These are phyloP conservation scores for Papilio xuthus DNA, from an alignment of 1,140 invertebrate species.

Conservation along the genomic window DNA sequence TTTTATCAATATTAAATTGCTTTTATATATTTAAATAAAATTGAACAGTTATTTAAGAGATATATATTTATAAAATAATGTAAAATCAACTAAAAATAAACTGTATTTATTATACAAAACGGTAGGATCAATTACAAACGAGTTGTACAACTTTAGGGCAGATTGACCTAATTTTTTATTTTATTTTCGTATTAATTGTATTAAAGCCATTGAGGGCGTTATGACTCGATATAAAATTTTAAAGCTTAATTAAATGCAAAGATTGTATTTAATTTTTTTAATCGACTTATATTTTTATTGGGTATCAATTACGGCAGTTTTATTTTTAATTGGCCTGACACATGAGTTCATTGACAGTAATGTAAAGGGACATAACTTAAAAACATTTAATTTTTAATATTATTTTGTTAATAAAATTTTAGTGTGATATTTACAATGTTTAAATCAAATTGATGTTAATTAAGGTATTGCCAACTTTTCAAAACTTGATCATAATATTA, in stretches of 20 bases:
- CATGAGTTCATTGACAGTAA: conserved; percentile 21
- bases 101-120: background rate
- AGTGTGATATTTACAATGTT: background rate
- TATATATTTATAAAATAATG: background rate
- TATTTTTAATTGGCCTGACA: conserved; percentile 29
- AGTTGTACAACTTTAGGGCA: background rate
- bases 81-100: conserved; percentile 2
- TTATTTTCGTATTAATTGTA: background rate
- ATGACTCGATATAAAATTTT: conserved; percentile 27
- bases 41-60: background rate
- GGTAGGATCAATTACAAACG: conserved; percentile 34
- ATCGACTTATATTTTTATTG: conserved; percentile 31
- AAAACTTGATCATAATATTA: too few relatives aligned
- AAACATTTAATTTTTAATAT: background rate
- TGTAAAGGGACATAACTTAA: background rate
- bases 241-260: conserved; percentile 33
- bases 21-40: background rate
- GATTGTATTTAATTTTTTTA: conserved; percentile 8
- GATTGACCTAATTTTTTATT: background rate
- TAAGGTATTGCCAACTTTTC: too few relatives aligned
- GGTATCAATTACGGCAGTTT: conserved; percentile 22
- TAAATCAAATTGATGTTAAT: too few relatives aligned
- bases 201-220: conserved; percentile 15
- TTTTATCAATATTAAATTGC: background rate
- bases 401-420: background rate